Evolutionary conservation across 2,888 invertebrate genomes (phyloP).

Genomic region (Ophion costatus): DNA sequence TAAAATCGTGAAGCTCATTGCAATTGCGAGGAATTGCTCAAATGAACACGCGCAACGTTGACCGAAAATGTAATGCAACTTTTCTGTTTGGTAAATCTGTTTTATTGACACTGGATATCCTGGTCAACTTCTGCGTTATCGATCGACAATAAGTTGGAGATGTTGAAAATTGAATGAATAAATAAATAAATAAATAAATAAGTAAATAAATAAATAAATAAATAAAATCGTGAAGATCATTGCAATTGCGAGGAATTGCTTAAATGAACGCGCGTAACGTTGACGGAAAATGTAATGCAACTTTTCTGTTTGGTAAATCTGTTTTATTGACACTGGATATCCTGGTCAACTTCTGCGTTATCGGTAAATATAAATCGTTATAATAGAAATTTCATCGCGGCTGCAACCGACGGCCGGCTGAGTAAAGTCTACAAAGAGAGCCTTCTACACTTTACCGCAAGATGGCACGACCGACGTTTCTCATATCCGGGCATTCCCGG

Average conservation of each 20-base stretch:
- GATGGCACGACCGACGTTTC: neutral
- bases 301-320: neutral
- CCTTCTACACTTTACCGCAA: neutral
- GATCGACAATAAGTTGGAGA: neutral
- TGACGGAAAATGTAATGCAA: too few relatives aligned
- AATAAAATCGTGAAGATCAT: neutral
- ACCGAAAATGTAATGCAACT: too few relatives aligned
- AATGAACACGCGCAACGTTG: too few relatives aligned
- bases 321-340: neutral
- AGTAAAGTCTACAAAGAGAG: neutral
- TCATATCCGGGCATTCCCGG: neutral
- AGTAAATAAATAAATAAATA: too few relatives aligned
- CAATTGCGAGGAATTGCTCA: neutral
- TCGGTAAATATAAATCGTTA: neutral
- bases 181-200: too few relatives aligned
- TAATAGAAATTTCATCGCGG: too few relatives aligned
- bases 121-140: neutral
- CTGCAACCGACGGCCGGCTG: too few relatives aligned
- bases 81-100: neutral
- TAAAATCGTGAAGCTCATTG: neutral
- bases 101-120: neutral
- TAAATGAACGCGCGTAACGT: too few relatives aligned
- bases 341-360: neutral
- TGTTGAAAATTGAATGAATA: too few relatives aligned
- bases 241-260: neutral